Conservation (phyloP, 2,113 vertebrate genomes). For the Oenanthe melanoleuca region DNA sequence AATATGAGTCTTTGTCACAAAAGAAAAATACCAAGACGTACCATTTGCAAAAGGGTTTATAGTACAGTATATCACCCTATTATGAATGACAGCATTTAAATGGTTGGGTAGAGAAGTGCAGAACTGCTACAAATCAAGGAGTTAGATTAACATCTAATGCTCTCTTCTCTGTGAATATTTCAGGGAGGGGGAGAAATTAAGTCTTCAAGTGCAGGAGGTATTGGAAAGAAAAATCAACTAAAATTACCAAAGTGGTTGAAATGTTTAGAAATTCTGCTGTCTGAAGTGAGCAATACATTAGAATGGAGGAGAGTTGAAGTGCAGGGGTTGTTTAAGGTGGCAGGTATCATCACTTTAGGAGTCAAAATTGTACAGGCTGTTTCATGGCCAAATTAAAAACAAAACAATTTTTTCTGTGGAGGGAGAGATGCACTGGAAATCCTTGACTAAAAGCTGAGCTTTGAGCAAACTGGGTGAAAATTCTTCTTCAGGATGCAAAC, state of each 20-base stretch:
- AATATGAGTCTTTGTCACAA: slow-evolving; percentile 42
- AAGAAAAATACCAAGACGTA: slow-evolving; percentile 57
- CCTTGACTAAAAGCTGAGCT: not conserved
- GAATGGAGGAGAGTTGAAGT: not conserved
- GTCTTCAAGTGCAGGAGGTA: not conserved
- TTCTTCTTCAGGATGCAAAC: not conserved
- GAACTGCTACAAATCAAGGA: slow-evolving; percentile 63
- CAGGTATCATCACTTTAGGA: not conserved
- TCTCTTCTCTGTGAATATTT: slow-evolving; percentile 17
- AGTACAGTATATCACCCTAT: slow-evolving; percentile 67
- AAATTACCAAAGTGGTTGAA: not conserved
- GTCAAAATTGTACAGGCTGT: not conserved
- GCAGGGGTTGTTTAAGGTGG: not conserved
- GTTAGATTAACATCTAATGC: slow-evolving; percentile 35
- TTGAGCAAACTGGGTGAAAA: not conserved
- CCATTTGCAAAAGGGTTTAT: slow-evolving; percentile 58
- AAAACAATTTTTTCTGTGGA: not conserved
- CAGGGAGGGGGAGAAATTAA: not conserved
- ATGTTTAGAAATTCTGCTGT: not conserved
- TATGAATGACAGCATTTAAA: slow-evolving; percentile 70
- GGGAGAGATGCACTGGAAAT: not conserved
- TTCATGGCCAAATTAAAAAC: not conserved
- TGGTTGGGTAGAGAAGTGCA: slow-evolving; percentile 67
- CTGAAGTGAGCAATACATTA: not conserved
- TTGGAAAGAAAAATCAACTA: not conserved